These are phyloP conservation scores for Albula glossodonta DNA, from an alignment of 2,113 vertebrate genomes.

Conservation along the genomic window DNA sequence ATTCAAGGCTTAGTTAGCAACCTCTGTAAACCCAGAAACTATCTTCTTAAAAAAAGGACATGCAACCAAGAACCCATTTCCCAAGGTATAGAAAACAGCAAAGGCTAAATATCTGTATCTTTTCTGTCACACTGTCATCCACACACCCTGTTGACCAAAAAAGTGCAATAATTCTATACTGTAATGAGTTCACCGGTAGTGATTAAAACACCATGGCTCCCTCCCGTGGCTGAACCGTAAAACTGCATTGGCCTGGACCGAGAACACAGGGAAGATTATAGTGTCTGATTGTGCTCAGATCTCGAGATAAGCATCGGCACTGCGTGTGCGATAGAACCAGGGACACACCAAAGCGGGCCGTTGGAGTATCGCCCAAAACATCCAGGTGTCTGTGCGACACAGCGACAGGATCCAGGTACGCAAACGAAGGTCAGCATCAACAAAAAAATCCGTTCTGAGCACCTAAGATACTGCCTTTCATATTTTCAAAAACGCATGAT, in stretches of 20 bases:
- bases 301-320: not conserved
- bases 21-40: no score
- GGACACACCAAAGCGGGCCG: not conserved
- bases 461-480: constrained; percentile 9
- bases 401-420: not conserved
- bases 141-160: not conserved
- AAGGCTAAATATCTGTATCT: not conserved
- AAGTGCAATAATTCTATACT: not conserved
- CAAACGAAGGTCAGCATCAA: not conserved
- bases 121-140: not conserved
- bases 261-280: not conserved
- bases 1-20: no score
- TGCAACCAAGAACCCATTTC: no score
- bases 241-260: not conserved
- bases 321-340: not conserved
- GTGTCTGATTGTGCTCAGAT: not conserved
- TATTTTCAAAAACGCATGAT: not conserved
- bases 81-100: not conserved
- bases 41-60: no score
- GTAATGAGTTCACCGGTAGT: no score
- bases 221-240: not conserved
- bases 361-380: not conserved
- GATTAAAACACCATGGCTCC: not conserved
- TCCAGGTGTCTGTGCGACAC: not conserved
- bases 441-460: not conserved